A percentile compares a stretch with the other conserved stretches of the same genome.
Conservation (phyloP, 2,797 vertebrate species). For the Acropternis orthonyx region DNA sequence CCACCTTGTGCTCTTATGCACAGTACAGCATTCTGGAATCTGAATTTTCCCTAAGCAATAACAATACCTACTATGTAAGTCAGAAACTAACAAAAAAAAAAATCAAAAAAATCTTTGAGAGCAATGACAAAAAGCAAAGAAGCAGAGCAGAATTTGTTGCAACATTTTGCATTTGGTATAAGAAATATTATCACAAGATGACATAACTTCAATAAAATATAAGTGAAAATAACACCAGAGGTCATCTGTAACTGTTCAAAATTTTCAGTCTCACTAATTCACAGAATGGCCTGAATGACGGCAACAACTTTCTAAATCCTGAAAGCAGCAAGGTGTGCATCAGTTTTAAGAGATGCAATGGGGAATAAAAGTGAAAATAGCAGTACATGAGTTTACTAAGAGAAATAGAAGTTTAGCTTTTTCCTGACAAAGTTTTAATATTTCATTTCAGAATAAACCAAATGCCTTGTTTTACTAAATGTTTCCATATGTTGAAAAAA, state of each 20-base stretch:
- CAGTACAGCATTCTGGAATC: neutral
- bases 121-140: neutral
- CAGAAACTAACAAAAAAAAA: neutral
- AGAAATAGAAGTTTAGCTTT: neutral
- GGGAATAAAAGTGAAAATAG: neutral
- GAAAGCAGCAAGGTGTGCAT: neutral
- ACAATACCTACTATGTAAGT: neutral
- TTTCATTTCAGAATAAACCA: neutral
- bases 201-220: neutral
- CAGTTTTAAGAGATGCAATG: neutral
- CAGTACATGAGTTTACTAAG: neutral
- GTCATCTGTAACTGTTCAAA: neutral
- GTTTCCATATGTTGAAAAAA: neutral
- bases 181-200: neutral
- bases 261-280: neutral
- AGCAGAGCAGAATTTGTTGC: neutral
- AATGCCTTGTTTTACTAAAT: neutral
- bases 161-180: neutral
- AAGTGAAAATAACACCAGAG: neutral
- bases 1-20: neutral
- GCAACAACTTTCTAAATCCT: neutral
- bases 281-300: neutral
- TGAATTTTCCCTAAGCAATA: neutral
- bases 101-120: neutral
- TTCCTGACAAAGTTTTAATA: neutral